A percentile compares a stretch with the other conserved stretches of the same genome.
Conservation (phyloP, 2,113 vertebrate species). For the Pogona vitticeps region DNA sequence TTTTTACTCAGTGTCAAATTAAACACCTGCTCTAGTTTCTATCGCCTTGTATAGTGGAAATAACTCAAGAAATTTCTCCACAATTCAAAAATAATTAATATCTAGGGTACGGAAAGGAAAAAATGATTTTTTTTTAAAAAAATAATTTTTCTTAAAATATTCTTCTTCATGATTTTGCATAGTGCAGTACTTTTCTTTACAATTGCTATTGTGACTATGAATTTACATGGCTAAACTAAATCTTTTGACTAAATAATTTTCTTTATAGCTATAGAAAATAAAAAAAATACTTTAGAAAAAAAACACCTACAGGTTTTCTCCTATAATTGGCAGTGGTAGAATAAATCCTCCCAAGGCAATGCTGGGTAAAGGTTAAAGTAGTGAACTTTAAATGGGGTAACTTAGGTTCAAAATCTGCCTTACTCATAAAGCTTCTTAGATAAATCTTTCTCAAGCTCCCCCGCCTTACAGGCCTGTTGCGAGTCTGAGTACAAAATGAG, state of each 20-base stretch:
- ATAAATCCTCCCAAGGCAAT: not conserved
- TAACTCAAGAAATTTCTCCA: not conserved
- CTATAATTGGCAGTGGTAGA: not conserved
- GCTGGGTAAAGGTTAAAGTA: not conserved
- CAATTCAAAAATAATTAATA: conserved; percentile 15
- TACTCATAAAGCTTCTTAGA: not conserved
- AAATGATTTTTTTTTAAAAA: not conserved
- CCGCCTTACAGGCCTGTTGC: not conserved
- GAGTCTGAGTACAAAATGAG: not conserved
- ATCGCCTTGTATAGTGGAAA: not conserved
- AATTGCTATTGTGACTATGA: conserved; percentile 34
- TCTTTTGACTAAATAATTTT: not conserved
- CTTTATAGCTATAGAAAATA: too few species aligned
- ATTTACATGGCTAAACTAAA: not conserved
- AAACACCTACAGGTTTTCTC: too few species aligned
- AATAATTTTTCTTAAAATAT: conserved; percentile 17
- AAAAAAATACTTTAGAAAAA: too few species aligned
- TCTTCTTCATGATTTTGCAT: conserved; percentile 26
- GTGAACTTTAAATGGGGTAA: not conserved
- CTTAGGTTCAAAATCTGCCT: not conserved
- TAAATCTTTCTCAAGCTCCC: not conserved
- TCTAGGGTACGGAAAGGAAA: conserved; percentile 21
- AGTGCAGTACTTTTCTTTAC: conserved; percentile 20
- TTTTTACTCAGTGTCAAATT: conserved; percentile 37
- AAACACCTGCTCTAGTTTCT: conserved; percentile 28